Evolutionary conservation across 2,888 invertebrate genomes (phyloP).

Genomic region (Melanotus villosus): DNA sequence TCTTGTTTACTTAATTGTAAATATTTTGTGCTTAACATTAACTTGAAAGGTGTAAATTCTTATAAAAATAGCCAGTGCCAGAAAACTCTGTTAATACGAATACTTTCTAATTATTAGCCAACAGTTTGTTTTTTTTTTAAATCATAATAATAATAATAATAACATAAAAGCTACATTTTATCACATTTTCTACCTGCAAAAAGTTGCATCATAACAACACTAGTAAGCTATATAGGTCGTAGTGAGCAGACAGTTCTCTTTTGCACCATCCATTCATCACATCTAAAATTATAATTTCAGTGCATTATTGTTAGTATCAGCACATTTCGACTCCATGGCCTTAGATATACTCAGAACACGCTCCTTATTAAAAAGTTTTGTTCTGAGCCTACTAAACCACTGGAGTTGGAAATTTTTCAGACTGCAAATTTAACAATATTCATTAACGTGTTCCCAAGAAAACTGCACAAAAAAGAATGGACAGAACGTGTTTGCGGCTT

Average conservation of each 20-base stretch:
- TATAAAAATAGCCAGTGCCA: too few species aligned
- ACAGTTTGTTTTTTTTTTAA: too few species aligned
- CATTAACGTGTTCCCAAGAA: too few species aligned
- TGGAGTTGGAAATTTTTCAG: too few species aligned
- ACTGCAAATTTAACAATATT: too few species aligned
- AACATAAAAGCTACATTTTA: not conserved
- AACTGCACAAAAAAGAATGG: too few species aligned
- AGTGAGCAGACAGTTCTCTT: not conserved
- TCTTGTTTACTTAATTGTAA: too few species aligned
- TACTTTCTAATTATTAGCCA: too few species aligned
- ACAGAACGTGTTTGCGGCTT: too few species aligned
- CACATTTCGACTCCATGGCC: not conserved
- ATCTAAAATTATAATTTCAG: constrained; percentile 16
- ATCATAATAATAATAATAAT: not conserved
- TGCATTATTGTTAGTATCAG: not conserved
- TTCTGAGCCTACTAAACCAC: not conserved
- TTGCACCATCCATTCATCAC: constrained; percentile 20
- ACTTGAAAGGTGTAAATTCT: too few species aligned
- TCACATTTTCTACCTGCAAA: constrained; percentile 9
- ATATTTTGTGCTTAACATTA: too few species aligned
- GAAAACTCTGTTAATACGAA: too few species aligned
- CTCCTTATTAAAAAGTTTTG: not conserved
- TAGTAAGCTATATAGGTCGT: not conserved
- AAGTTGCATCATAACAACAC: not conserved
- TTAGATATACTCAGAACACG: not conserved